phyloP scores from a whole-genome alignment of 2,113 vertebrate genomes.

The Xiphophorus hellerii region DNA sequence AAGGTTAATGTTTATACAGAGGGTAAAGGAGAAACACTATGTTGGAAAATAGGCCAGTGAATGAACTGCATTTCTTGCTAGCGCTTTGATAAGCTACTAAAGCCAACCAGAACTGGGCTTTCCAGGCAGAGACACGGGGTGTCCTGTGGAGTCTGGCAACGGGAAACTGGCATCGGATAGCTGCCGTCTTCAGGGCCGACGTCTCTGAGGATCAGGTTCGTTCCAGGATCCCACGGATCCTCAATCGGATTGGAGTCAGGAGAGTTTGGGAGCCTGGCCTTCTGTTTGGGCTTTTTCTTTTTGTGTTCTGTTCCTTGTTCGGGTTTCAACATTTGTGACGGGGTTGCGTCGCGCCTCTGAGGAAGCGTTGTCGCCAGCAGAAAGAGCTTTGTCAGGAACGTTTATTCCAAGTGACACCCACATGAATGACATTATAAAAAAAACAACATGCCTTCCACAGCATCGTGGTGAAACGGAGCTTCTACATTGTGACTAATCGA shows the following conservation, averaged over 20 bases:
- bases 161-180: not conserved
- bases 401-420: not conserved
- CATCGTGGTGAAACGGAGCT: not conserved
- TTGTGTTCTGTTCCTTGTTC: too few relatives aligned
- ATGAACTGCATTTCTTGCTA: not conserved
- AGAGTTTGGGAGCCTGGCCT: not conserved
- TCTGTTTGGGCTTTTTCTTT: too few relatives aligned
- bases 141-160: not conserved
- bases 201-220: not conserved
- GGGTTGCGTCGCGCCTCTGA: too few relatives aligned
- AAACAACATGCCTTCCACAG: not conserved
- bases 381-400: not conserved
- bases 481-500: not conserved
- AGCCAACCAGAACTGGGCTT: not conserved
- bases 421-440: not conserved
- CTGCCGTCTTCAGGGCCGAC: not conserved
- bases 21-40: not conserved
- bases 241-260: not conserved
- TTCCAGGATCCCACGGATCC: not conserved
- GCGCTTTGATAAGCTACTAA: not conserved
- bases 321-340: not conserved
- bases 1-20: too few relatives aligned
- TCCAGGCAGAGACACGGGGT: not conserved
- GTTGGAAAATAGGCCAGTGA: not conserved
- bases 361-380: not conserved